These are phyloP conservation scores for Laticauda laticaudata DNA, from an alignment of 2,113 vertebrate genomes.

Conservation along the genomic window DNA sequence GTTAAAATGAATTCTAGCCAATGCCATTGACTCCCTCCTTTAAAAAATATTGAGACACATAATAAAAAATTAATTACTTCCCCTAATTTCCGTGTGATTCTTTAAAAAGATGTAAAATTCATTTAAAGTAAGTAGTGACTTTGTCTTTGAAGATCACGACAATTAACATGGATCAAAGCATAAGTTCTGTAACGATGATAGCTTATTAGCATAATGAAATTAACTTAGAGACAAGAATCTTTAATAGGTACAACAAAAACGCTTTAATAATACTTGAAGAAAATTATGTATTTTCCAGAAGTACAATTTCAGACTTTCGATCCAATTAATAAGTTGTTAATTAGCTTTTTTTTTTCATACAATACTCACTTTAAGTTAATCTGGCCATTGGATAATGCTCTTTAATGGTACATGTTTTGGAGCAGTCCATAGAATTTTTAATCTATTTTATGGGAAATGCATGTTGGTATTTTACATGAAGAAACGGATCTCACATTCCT, in stretches of 20 bases:
- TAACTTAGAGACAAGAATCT: slow-evolving; percentile 99
- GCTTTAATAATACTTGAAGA: slow-evolving; percentile 99
- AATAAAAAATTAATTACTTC: slow-evolving; percentile 99
- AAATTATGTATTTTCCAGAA: slow-evolving; percentile 96
- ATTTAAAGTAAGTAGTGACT: slow-evolving; percentile 99
- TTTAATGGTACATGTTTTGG: slow-evolving; percentile 49
- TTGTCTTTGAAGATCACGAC: slow-evolving; percentile 99
- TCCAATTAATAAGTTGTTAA: slow-evolving; percentile 98
- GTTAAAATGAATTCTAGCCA: slow-evolving; percentile 88
- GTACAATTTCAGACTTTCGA: slow-evolving; percentile 95
- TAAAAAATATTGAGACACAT: slow-evolving; percentile 94
- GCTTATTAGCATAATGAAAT: slow-evolving; percentile 99
- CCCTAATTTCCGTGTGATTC: slow-evolving; percentile 99
- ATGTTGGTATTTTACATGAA: slow-evolving; percentile 52
- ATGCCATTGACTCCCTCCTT: slow-evolving; percentile 85
- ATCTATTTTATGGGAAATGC: slow-evolving; percentile 56
- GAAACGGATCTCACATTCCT: slow-evolving; percentile 58
- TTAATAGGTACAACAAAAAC: slow-evolving; percentile 99
- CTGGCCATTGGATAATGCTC: slow-evolving; percentile 75
- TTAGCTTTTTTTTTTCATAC: slow-evolving; percentile 87
- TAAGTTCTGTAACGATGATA: slow-evolving; percentile 96
- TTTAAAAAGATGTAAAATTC: slow-evolving; percentile 99
- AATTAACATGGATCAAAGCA: slow-evolving; percentile 99
- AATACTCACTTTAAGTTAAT: slow-evolving; percentile 80
- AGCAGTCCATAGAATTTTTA: slow-evolving; percentile 44